Evolutionary conservation across 2,113 vertebrate species (phyloP).

Genomic region (Natator depressus): DNA sequence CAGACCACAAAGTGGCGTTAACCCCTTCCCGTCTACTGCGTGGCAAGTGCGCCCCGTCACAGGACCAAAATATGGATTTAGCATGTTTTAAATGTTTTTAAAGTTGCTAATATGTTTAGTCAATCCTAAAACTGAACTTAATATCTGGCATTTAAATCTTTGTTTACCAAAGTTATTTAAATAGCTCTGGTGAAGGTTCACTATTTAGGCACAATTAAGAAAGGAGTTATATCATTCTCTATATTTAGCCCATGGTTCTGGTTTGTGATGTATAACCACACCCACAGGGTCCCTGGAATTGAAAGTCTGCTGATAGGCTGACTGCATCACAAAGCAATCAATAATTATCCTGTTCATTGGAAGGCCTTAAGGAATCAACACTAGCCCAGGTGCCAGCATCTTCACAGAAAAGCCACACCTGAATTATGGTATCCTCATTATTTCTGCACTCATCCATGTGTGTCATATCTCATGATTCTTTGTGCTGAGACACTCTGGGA

Average conservation of each 20-base stretch:
- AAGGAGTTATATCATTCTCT: neutral
- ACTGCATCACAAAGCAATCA: neutral
- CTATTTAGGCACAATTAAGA: neutral
- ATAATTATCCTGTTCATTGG: neutral
- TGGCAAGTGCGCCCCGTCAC: no score
- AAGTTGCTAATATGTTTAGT: slow-evolving; percentile 19
- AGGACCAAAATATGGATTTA: neutral
- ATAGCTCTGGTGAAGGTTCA: slow-evolving; percentile 2
- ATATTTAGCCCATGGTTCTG: neutral
- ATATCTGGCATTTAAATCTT: slow-evolving; percentile 62
- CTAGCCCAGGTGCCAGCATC: no score
- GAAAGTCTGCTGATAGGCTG: neutral
- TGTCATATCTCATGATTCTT: no score
- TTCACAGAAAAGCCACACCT: no score
- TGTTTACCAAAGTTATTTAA: slow-evolving; percentile 42
- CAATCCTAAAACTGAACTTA: slow-evolving; percentile 21
- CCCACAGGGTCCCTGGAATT: no score
- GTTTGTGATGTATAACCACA: no score
- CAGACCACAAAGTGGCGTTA: no score
- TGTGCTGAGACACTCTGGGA: neutral
- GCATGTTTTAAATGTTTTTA: neutral
- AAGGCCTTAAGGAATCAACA: neutral
- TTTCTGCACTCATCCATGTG: no score
- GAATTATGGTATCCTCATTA: no score
- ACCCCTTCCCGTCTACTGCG: no score